Evolutionary conservation across 2,113 vertebrate species (phyloP).

Genomic region (Isurus oxyrinchus): DNA sequence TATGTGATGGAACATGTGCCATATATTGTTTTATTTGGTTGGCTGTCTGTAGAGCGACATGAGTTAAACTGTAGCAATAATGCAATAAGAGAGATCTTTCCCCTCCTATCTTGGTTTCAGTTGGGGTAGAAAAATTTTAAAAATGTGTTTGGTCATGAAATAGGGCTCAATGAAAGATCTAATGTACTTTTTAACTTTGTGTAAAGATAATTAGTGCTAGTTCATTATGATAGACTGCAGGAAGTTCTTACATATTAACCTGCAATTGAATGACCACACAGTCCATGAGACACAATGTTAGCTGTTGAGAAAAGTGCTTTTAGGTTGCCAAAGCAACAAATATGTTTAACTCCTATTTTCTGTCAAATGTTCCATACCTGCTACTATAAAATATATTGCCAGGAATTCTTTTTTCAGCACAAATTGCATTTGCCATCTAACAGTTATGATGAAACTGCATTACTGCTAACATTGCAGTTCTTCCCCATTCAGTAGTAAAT

Average conservation of each 20-base stretch:
- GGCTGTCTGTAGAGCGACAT: neutral
- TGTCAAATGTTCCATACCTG: neutral
- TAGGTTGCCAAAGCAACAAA: constrained; percentile 32
- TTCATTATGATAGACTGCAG: neutral
- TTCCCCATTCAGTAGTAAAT: neutral
- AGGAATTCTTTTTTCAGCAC: constrained; percentile 30
- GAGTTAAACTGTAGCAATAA: neutral
- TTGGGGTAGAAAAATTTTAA: neutral
- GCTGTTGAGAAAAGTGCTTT: neutral
- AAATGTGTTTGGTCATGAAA: neutral
- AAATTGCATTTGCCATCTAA: constrained; percentile 3
- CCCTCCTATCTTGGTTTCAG: neutral
- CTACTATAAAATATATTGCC: constrained; percentile 1
- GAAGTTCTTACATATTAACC: neutral
- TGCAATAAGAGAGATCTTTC: neutral
- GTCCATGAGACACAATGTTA: neutral
- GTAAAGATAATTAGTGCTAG: neutral
- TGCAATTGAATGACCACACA: neutral
- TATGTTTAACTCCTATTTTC: constrained; percentile 24
- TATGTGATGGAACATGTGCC: neutral
- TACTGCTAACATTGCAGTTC: neutral
- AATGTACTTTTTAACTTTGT: neutral
- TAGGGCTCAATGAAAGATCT: neutral
- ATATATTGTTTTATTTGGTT: neutral
- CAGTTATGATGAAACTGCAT: neutral